Evolutionary conservation across 1,140 invertebrate genomes (phyloP).

Genomic region (Aphelinus atriplicis): DNA sequence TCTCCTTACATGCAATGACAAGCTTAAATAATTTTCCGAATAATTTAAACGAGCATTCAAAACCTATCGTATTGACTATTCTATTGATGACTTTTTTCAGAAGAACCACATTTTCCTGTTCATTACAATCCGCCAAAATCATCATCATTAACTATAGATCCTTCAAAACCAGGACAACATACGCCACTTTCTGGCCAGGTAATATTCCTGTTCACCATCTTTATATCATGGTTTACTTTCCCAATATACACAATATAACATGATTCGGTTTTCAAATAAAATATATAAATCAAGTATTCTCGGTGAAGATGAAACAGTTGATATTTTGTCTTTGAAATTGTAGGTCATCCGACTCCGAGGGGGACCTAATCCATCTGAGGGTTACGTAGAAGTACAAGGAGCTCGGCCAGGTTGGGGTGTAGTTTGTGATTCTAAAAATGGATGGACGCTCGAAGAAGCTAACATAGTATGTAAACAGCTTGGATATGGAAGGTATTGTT

Average conservation of each 20-base stretch:
- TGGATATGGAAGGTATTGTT: conserved; percentile 65
- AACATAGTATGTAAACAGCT: conserved; percentile 68
- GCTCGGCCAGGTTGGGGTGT: conserved; percentile 65
- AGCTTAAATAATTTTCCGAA: not conserved
- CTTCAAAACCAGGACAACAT: conserved; percentile 26
- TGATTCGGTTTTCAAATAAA: not conserved
- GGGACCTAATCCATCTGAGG: conserved; percentile 64
- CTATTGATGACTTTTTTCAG: conserved; percentile 43
- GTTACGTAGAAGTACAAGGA: conserved; percentile 68
- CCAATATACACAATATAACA: too few species aligned
- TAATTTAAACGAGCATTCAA: too few species aligned
- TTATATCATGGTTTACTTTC: too few species aligned
- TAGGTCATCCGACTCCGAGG: conserved; percentile 66
- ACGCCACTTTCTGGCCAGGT: conserved; percentile 61
- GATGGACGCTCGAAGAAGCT: conserved; percentile 68
- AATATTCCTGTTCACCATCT: conserved; percentile 1
- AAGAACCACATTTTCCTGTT: conserved; percentile 56
- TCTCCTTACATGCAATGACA: conserved; percentile 21
- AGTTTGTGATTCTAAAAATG: conserved; percentile 65
- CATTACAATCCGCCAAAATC: conserved; percentile 54
- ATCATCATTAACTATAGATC: conserved; percentile 36
- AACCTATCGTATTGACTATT: too few species aligned
- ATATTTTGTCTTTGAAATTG: not conserved
- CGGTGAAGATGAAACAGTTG: not conserved
- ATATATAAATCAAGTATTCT: conserved; percentile 16